Conservation (phyloP, 2,888 invertebrate genomes). For the Danaus chrysippus region DNA sequence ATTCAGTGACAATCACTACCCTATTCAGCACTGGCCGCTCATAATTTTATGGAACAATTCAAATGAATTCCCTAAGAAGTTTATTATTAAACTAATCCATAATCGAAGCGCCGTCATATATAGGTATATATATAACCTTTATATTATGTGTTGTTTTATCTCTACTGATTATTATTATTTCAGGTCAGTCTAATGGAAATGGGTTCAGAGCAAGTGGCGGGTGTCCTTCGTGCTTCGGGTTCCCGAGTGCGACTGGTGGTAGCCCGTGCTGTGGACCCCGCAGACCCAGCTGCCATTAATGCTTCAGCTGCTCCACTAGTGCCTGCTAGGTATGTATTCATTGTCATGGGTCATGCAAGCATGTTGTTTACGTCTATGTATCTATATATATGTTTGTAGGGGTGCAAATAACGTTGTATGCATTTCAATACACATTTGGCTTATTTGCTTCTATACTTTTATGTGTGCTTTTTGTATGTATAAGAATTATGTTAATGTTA, state of each 20-base stretch:
- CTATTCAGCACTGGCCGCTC: too few relatives aligned
- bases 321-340: conserved; percentile 72
- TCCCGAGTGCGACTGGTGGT: conserved; percentile 96
- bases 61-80: too few relatives aligned
- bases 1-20: too few relatives aligned
- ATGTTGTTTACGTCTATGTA: too few relatives aligned
- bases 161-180: neutral
- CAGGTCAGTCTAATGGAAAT: conserved; percentile 90
- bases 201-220: conserved; percentile 98
- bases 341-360: too few relatives aligned
- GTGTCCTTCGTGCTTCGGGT: conserved; percentile 96
- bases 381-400: too few relatives aligned
- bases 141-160: neutral
- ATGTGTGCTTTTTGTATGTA: neutral
- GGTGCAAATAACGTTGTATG: too few relatives aligned
- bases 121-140: too few relatives aligned
- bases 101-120: too few relatives aligned
- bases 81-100: too few relatives aligned
- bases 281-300: conserved; percentile 83
- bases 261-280: conserved; percentile 92
- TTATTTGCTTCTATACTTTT: neutral
- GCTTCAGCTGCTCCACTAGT: conserved; percentile 84
- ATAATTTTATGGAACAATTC: too few relatives aligned
- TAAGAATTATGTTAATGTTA: neutral
- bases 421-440: neutral